Conservation (phyloP, 2,113 vertebrate genomes). For the Shinisaurus crocodilurus region DNA sequence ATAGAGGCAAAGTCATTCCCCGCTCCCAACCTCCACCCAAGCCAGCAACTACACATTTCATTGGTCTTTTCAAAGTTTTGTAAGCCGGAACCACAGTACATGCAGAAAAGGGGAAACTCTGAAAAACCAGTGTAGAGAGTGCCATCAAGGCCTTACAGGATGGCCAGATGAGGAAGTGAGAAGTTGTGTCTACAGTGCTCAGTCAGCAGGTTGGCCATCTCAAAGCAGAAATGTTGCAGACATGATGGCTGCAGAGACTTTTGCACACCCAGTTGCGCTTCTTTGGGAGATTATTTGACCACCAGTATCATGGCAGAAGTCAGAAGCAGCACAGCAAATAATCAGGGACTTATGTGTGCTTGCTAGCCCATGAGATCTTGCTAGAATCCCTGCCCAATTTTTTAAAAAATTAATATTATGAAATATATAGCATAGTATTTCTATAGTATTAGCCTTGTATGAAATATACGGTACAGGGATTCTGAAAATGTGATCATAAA, state of each 20-base stretch:
- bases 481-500: neutral
- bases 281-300: neutral
- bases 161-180: neutral
- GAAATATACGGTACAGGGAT: neutral
- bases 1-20: neutral
- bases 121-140: neutral
- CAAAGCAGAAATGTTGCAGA: neutral
- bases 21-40: too few relatives aligned
- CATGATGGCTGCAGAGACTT: too few relatives aligned
- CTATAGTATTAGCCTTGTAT: neutral
- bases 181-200: neutral
- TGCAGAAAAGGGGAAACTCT: neutral
- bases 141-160: neutral
- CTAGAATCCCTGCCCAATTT: neutral
- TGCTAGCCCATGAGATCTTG: neutral
- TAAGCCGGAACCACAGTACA: neutral
- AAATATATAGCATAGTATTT: too few relatives aligned
- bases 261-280: neutral
- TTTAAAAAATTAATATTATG: too few relatives aligned
- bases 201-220: neutral
- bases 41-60: too few relatives aligned
- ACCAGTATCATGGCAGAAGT: neutral
- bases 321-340: too few relatives aligned
- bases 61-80: neutral
- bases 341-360: neutral